Conservation (phyloP, 1,140 invertebrate genomes). For the Ips nitidus region DNA sequence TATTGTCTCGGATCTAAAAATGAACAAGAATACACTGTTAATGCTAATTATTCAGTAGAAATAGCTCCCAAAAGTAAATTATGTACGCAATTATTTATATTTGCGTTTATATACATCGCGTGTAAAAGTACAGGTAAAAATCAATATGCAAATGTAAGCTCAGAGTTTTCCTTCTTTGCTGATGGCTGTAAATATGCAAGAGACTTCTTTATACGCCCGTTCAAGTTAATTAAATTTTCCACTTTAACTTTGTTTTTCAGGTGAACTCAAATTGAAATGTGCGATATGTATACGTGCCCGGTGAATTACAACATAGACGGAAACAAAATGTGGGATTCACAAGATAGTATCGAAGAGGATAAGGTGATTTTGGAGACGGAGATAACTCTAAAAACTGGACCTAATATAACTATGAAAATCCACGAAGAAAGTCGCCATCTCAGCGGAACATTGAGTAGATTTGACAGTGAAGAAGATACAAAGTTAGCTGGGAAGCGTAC, state of each 20-base stretch:
- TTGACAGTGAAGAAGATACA: conserved; percentile 42
- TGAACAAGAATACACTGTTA: not conserved
- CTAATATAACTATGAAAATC: conserved; percentile 78
- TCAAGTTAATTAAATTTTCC: no score
- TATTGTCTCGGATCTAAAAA: no score
- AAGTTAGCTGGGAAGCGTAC: conserved; percentile 11
- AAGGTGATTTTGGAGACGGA: conserved; percentile 78
- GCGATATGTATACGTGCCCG: conserved; percentile 30
- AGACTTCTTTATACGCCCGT: no score
- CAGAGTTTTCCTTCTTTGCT: not conserved
- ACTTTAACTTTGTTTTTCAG: no score
- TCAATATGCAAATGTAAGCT: not conserved
- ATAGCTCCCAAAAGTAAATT: not conserved
- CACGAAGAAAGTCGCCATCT: conserved; percentile 64
- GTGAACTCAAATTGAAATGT: conserved; percentile 12
- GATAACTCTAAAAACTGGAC: conserved; percentile 75
- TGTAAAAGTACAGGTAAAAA: not conserved
- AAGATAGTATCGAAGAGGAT: conserved; percentile 45
- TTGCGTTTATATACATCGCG: not conserved
- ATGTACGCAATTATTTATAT: not conserved
- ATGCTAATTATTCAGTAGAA: not conserved
- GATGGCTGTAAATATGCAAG: no score
- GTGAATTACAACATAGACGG: conserved; percentile 18
- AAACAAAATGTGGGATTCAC: conserved; percentile 11
- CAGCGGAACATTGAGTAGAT: conserved; percentile 45